A percentile compares a stretch with the other conserved stretches of the same genome.
These are phyloP conservation scores for Drosophila carrolli DNA, from an alignment of 1,140 invertebrate species.

Conservation along the genomic window DNA sequence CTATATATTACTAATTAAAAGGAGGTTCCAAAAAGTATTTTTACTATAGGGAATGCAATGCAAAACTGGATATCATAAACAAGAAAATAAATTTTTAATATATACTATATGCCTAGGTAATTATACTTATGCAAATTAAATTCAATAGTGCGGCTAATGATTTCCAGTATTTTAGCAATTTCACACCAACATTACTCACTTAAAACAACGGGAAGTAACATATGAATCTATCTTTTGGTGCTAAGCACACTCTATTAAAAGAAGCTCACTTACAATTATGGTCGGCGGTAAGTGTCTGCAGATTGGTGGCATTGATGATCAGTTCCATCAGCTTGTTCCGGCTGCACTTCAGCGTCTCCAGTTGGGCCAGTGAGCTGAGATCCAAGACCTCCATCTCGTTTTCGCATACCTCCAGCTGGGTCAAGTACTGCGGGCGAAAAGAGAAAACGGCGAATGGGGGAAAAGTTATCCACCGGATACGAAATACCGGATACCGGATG, in stretches of 20 bases:
- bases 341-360: conserved; percentile 90
- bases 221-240: too few relatives aligned
- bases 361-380: conserved; percentile 88
- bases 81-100: too few relatives aligned
- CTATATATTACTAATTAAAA: too few relatives aligned
- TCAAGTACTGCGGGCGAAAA: conserved; percentile 86
- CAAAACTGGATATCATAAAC: too few relatives aligned
- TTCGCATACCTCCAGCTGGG: conserved; percentile 91
- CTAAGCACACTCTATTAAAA: background rate
- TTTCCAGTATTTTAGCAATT: too few relatives aligned
- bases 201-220: background rate
- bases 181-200: too few relatives aligned
- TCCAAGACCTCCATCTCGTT: conserved; percentile 91
- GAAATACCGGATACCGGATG: conserved; percentile 11
- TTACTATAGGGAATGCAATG: too few relatives aligned
- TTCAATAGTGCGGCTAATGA: too few relatives aligned
- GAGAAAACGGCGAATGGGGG: conserved; percentile 16
- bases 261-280: conserved; percentile 88
- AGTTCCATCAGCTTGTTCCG: conserved; percentile 89
- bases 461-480: conserved; percentile 12
- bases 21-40: too few relatives aligned
- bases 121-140: too few relatives aligned
- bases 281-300: conserved; percentile 89
- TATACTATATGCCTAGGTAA: too few relatives aligned
- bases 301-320: conserved; percentile 88